phyloP scores from a whole-genome alignment of 2,797 vertebrate species.

The Nannoperca australis region DNA sequence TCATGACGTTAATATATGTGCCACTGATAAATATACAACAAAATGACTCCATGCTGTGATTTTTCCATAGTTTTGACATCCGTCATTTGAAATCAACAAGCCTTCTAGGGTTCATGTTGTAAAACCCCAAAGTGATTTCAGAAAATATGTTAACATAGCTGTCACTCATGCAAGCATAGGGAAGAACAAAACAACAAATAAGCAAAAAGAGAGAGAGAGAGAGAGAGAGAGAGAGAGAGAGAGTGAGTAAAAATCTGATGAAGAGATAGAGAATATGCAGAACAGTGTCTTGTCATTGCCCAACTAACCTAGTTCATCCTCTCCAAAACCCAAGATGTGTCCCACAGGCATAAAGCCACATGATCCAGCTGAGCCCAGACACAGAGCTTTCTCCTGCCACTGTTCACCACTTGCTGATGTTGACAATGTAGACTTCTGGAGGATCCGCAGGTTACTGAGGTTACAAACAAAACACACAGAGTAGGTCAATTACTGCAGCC shows the following conservation, averaged over 20 bases:
- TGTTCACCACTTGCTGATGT: conserved; percentile 85
- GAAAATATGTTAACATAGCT: conserved; percentile 35
- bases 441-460: conserved; percentile 94
- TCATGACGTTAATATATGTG: conserved; percentile 40
- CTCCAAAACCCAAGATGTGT: conserved; percentile 96
- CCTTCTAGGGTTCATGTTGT: conserved; percentile 23
- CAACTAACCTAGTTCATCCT: conserved; percentile 95
- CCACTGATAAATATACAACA: conserved; percentile 48
- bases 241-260: background rate
- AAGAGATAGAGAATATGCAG: background rate
- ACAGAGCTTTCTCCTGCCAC: conserved; percentile 97
- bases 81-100: conserved; percentile 42
- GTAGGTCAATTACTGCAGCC: background rate
- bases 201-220: conserved; percentile 5
- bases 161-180: conserved; percentile 15
- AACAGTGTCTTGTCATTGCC: background rate
- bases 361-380: conserved; percentile 90
- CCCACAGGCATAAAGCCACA: conserved; percentile 92
- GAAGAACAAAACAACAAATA: conserved; percentile 11
- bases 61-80: conserved; percentile 51
- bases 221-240: too few relatives aligned
- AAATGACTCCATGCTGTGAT: conserved; percentile 28
- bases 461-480: conserved; percentile 42
- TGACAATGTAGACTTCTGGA: conserved; percentile 89
- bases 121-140: conserved; percentile 23